Evolutionary conservation across 2,888 invertebrate genomes (phyloP).

Genomic region (Trachelus iudaicus): DNA sequence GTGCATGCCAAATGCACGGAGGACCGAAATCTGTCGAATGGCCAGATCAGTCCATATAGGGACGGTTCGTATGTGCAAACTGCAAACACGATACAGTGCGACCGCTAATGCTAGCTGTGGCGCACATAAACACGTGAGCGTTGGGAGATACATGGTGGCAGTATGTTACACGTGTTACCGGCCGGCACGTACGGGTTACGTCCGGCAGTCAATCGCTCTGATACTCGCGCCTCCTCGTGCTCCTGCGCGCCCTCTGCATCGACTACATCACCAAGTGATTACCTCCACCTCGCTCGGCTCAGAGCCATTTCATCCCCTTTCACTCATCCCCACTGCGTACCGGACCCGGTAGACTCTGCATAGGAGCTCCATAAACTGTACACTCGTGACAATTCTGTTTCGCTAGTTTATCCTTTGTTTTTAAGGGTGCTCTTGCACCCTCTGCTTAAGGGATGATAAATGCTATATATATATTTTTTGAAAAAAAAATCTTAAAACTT

Average conservation of each 20-base stretch:
- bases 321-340: background rate
- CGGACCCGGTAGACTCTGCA: background rate
- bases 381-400: background rate
- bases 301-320: background rate
- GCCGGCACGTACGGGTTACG: slow-evolving; percentile 63
- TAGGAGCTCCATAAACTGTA: background rate
- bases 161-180: slow-evolving; percentile 65
- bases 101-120: slow-evolving; percentile 36
- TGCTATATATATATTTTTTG: background rate
- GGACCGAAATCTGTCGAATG: background rate
- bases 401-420: background rate
- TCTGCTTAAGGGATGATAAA: background rate
- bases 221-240: slow-evolving; percentile 55
- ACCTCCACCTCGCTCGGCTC: slow-evolving; percentile 44
- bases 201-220: slow-evolving; percentile 66
- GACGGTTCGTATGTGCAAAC: slow-evolving; percentile 31
- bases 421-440: background rate
- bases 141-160: slow-evolving; percentile 62
- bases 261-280: slow-evolving; percentile 63
- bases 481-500: background rate
- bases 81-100: slow-evolving; percentile 43
- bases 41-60: background rate
- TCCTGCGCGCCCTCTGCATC: slow-evolving; percentile 31
- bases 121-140: slow-evolving; percentile 56
- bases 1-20: background rate